Base-by-base conservation (phyloP, 2,888 invertebrate genomes). In the Epirrhoe tristata region DNA sequence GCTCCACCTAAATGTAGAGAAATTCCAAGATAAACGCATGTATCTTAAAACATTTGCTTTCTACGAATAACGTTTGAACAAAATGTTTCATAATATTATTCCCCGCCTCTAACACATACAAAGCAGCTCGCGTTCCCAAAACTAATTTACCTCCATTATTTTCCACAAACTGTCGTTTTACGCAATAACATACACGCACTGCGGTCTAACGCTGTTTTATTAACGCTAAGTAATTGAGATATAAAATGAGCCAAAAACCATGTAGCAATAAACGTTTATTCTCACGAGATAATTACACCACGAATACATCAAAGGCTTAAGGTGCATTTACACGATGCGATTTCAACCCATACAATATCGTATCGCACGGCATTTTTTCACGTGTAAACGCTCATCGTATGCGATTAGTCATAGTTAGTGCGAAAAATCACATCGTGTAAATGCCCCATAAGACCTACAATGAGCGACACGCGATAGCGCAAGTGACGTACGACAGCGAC, bases 141-240 rank as follows among this genome's bases (percentile, higher is more conserved):
- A 63, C 54, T 66, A 63, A 66, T 63, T 64, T 57, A 39, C n/a
- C 39, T 57, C 55, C 52, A 56, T 65, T 51, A 58, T 64, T 63
- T 53, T 52, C 52, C 56, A 16, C 60, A 51, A 60, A 56, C 16
- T 66, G 65, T 66, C 65, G 54, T 54, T 57, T 66, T 53, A 39
- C 58, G 59, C 65, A 60, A 60, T 66, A 60, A 57, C 60, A n/a
- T 52, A 32, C 67, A 67, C 67, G 57, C 67, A 60, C 31, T 67
- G 67, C 60, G 67, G 60, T 43, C 34, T 24, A 14, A 52, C 46
- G 58, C 64, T 53, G 62, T 63, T 62, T 63, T 67, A 67, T 58
- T 58, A 57, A 14, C 7, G 16, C 43, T 39, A 46, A 60, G 31
- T 43, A 52, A 17, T 12, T 3, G 24, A 8, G 31, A 43, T 43